Conservation (phyloP, 2,113 vertebrate genomes). For the Muntiacus reevesi region DNA sequence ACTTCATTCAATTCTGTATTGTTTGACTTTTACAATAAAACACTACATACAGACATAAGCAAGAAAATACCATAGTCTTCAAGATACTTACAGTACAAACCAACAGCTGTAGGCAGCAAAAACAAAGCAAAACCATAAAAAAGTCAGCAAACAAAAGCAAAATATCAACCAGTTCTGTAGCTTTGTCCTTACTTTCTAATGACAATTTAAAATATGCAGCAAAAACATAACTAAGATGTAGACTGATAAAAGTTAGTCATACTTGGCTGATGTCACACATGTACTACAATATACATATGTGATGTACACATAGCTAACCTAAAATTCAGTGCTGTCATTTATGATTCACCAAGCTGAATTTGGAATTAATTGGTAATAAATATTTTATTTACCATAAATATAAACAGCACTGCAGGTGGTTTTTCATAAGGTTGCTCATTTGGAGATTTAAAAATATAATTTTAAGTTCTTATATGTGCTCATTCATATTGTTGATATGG, state of each 20-base stretch:
- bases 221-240: background rate
- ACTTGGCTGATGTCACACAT: background rate
- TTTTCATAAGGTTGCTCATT: slow-evolving; percentile 27
- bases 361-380: slow-evolving; percentile 6
- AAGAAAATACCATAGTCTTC: slow-evolving; percentile 34
- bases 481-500: background rate
- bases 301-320: background rate
- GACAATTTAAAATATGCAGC: background rate
- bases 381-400: background rate
- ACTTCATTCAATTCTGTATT: background rate
- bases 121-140: slow-evolving; percentile 74
- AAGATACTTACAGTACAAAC: slow-evolving; percentile 95
- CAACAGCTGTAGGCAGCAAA: slow-evolving; percentile 86
- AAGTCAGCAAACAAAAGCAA: slow-evolving; percentile 57
- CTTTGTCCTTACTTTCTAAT: slow-evolving; percentile 25
- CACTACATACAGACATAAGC: slow-evolving; percentile 52
- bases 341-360: slow-evolving; percentile 22
- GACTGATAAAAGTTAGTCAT: background rate
- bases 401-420: background rate
- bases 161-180: background rate
- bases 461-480: background rate
- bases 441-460: background rate
- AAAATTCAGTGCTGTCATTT: background rate
- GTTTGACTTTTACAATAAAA: slow-evolving; percentile 5
- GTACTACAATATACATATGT: background rate